phyloP scores from a whole-genome alignment of 2,113 vertebrate genomes.

The Tachysurus vachellii region DNA sequence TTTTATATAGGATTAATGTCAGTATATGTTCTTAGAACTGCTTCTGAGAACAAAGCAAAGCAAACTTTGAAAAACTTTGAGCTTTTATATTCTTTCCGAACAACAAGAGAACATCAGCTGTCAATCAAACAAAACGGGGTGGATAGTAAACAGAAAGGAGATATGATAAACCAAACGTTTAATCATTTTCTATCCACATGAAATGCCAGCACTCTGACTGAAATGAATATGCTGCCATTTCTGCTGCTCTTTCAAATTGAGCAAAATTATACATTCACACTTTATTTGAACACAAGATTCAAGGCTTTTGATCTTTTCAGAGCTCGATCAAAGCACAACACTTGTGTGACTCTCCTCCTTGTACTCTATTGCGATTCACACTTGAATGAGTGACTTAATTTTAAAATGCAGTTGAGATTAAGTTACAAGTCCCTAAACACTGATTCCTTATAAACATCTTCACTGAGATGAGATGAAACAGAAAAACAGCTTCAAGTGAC shows the following conservation, averaged over 20 bases:
- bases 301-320: neutral
- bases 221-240: neutral
- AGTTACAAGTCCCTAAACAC: neutral
- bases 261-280: neutral
- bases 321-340: neutral
- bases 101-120: neutral
- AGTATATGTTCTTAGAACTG: neutral
- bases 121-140: neutral
- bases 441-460: neutral
- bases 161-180: neutral
- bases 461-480: neutral
- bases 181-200: neutral
- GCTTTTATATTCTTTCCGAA: neutral
- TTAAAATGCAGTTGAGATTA: neutral
- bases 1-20: neutral
- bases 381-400: neutral
- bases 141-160: neutral
- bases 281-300: neutral
- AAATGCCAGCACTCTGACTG: neutral
- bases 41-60: neutral
- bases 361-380: neutral
- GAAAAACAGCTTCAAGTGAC: slow-evolving; percentile 1
- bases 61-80: neutral
- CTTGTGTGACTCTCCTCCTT: neutral
- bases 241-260: neutral